phyloP scores from a whole-genome alignment of 2,888 invertebrate genomes.

The Spodoptera exigua region DNA sequence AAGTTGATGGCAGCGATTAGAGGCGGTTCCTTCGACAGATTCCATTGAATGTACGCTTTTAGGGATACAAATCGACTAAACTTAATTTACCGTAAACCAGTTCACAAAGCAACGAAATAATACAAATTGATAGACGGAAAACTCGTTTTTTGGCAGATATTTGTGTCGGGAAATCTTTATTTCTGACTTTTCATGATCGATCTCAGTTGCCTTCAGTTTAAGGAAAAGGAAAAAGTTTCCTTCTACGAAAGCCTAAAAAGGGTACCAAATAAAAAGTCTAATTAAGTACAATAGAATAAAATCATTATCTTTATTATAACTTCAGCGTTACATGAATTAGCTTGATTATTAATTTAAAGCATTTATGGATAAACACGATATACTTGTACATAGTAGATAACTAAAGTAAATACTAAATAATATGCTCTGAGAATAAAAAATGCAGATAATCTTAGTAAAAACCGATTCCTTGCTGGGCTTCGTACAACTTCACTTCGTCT shows the following conservation, averaged over 20 bases:
- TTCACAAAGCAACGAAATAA: background rate
- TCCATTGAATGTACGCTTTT: background rate
- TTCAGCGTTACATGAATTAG: slow-evolving; percentile 9
- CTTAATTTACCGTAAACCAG: background rate
- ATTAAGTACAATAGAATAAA: no score
- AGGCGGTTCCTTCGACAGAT: slow-evolving; percentile 18
- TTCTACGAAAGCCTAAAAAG: background rate
- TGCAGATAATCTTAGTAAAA: slow-evolving; percentile 67
- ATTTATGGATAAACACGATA: slow-evolving; percentile 2
- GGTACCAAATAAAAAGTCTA: slow-evolving; percentile 14
- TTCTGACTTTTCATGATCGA: no score
- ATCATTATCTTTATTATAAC: background rate
- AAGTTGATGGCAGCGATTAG: slow-evolving; percentile 29
- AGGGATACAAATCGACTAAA: slow-evolving; percentile 12
- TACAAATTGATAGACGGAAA: background rate
- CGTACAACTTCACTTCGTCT: slow-evolving; percentile 82
- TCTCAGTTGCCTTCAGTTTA: no score
- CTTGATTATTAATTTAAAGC: slow-evolving; percentile 18
- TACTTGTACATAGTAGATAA: slow-evolving; percentile 22
- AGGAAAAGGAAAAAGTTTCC: no score
- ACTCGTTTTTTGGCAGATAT: no score
- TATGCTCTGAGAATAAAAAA: slow-evolving; percentile 9
- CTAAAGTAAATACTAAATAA: slow-evolving; percentile 9
- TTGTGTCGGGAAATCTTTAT: no score
- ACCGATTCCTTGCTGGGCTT: slow-evolving; percentile 75